phyloP scores from a whole-genome alignment of 2,113 vertebrate species.

The Arvicanthis niloticus region DNA sequence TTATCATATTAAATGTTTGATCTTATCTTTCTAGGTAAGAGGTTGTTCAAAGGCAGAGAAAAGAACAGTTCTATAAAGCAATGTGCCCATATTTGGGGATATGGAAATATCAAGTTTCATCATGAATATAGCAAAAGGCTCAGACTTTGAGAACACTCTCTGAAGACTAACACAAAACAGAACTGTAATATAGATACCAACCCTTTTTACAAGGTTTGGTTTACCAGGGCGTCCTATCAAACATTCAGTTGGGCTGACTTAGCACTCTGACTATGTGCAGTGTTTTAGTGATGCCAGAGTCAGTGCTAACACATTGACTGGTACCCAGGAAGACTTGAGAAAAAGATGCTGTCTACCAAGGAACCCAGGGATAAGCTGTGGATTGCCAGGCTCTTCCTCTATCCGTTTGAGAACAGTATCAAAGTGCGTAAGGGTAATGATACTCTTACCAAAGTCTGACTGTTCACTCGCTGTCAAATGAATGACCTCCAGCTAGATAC shows the following conservation, averaged over 20 bases:
- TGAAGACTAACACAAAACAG: background rate
- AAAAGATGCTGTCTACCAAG: background rate
- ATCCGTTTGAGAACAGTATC: background rate
- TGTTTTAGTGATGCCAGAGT: background rate
- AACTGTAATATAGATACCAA: background rate
- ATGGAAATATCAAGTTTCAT: background rate
- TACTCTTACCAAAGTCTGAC: background rate
- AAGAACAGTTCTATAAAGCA: background rate
- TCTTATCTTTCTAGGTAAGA: conserved; percentile 31
- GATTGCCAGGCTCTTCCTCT: background rate
- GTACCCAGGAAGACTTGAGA: background rate
- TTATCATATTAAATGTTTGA: background rate
- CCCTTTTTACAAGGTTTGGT: background rate
- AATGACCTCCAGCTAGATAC: background rate
- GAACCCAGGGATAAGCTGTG: background rate
- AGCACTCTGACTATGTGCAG: conserved; percentile 5
- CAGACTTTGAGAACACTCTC: background rate
- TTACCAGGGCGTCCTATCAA: background rate
- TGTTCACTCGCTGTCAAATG: background rate
- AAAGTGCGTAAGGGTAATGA: background rate
- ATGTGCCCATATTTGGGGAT: background rate
- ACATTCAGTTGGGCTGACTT: background rate
- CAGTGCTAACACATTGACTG: background rate
- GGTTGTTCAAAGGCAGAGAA: conserved; percentile 6
- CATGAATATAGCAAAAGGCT: background rate